These are phyloP conservation scores for Oligia strigilis DNA, from an alignment of 2,888 invertebrate species.

Conservation along the genomic window DNA sequence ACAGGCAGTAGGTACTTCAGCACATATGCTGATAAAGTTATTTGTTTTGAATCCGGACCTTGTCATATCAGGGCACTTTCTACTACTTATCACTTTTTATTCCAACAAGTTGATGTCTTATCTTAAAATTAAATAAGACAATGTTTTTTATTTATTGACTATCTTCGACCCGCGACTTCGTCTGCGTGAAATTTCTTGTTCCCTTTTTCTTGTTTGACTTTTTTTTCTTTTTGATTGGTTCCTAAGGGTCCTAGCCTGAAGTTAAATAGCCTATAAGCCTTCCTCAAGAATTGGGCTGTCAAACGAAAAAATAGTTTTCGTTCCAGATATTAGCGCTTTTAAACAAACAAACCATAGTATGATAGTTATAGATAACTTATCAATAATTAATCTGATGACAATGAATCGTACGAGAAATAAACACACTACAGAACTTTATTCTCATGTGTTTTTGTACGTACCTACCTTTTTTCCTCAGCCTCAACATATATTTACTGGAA, in stretches of 20 bases:
- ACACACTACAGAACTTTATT: constrained; percentile 1
- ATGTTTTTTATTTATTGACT: constrained; percentile 24
- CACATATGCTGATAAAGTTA: constrained; percentile 13
- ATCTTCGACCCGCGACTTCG: too few relatives aligned
- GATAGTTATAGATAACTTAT: too few relatives aligned
- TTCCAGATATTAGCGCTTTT: too few relatives aligned
- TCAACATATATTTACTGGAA: constrained; percentile 36
- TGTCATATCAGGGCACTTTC: constrained; percentile 40
- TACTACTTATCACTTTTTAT: constrained; percentile 45
- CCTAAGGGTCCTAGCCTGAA: too few relatives aligned
- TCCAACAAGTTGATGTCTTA: constrained; percentile 35
- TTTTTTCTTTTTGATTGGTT: too few relatives aligned
- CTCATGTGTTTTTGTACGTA: neutral
- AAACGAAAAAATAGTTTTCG: too few relatives aligned
- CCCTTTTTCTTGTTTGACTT: too few relatives aligned
- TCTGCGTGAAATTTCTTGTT: too few relatives aligned
- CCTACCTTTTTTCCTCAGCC: constrained; percentile 17
- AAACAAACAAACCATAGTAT: too few relatives aligned
- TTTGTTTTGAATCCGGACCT: constrained; percentile 35
- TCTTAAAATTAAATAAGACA: constrained; percentile 48
- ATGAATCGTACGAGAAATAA: neutral
- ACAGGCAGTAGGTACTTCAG: too few relatives aligned
- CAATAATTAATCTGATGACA: neutral
- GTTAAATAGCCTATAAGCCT: too few relatives aligned
- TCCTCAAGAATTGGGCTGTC: too few relatives aligned